Conservation (phyloP, 1,140 invertebrate genomes). For the Ceratina australensis region DNA sequence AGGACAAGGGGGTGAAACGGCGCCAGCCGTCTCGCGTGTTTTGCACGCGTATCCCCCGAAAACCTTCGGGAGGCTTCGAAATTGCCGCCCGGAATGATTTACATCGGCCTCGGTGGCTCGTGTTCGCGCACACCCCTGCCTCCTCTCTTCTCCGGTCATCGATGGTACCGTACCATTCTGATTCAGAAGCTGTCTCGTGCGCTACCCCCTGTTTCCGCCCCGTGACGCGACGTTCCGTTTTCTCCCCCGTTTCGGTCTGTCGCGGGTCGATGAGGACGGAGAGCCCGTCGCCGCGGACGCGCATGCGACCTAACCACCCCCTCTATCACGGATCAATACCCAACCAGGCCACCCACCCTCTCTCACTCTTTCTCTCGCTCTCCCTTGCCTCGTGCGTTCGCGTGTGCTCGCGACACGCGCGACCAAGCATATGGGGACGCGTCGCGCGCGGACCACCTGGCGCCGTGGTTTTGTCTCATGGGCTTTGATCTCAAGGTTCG, state of each 20-base stretch:
- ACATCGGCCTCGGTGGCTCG: not conserved
- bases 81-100: not conserved
- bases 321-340: slow-evolving; percentile 75
- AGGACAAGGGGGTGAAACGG: not conserved
- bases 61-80: not conserved
- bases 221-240: slow-evolving; percentile 44
- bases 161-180: slow-evolving; percentile 55
- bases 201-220: not conserved
- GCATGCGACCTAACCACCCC: slow-evolving; percentile 65
- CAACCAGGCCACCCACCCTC: slow-evolving; percentile 74
- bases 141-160: too few relatives aligned
- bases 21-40: slow-evolving; percentile 32
- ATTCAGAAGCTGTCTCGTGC: slow-evolving; percentile 23
- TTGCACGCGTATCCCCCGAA: not conserved
- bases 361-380: not conserved
- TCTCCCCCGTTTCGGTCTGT: slow-evolving; percentile 26
- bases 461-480: not conserved
- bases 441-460: slow-evolving; percentile 1
- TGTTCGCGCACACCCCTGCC: not conserved
- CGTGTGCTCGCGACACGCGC: not conserved
- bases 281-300: slow-evolving; percentile 62
- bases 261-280: slow-evolving; percentile 67
- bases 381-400: not conserved
- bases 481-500: not conserved
- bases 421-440: not conserved